Evolutionary conservation across 2,113 vertebrate species (phyloP).

Genomic region (Apodemus sylvaticus): DNA sequence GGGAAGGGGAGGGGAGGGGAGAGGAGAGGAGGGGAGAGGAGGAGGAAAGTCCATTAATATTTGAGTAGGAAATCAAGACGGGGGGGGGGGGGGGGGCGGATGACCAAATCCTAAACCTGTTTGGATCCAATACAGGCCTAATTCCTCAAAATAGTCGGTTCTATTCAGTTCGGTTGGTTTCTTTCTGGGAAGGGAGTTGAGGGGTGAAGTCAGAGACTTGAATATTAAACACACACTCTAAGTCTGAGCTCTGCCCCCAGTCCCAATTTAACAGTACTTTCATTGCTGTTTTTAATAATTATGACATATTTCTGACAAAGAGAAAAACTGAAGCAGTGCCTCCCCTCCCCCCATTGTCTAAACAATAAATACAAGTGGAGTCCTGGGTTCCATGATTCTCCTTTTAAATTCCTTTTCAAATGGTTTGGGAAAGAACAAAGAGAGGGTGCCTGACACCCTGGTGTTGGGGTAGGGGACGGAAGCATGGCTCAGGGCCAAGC

Average conservation of each 20-base stretch:
- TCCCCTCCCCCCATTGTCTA: neutral
- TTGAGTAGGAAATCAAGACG: neutral
- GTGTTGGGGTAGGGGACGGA: neutral
- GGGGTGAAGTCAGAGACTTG: neutral
- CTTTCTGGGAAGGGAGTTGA: neutral
- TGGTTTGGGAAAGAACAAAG: conserved; percentile 38
- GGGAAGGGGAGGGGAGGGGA: too few relatives aligned
- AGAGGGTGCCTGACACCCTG: neutral
- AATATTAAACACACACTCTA: neutral
- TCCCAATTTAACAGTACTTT: neutral
- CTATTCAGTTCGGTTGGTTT: neutral
- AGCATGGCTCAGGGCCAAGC: neutral
- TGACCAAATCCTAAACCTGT: neutral
- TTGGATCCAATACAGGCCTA: neutral
- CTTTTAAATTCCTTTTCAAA: neutral
- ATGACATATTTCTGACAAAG: neutral
- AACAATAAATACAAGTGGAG: neutral
- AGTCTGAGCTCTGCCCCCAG: neutral
- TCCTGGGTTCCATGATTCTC: neutral
- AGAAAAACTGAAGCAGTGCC: neutral
- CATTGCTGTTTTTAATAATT: neutral
- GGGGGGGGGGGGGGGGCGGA: neutral
- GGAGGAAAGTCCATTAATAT: neutral
- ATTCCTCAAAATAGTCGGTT: neutral
- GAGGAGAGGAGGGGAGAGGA: too few relatives aligned